phyloP scores from a whole-genome alignment of 2,797 vertebrate genomes.

The Mormyrus proboscirostris region DNA sequence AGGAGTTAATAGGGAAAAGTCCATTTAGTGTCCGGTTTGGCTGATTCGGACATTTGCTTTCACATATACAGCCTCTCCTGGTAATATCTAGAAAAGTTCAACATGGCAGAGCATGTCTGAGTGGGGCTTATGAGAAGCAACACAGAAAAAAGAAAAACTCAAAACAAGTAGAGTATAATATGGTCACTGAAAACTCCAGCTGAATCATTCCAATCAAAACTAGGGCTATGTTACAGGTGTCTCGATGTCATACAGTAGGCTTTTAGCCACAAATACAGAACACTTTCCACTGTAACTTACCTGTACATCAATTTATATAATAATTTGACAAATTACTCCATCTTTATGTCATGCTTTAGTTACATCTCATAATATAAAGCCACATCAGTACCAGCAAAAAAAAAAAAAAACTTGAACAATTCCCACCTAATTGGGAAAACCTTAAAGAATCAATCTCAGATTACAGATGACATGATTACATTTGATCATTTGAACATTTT shows the following conservation, averaged over 20 bases:
- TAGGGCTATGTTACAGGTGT: not conserved
- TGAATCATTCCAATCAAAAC: not conserved
- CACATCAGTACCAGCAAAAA: not conserved
- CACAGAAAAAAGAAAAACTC: not conserved
- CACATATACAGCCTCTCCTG: no score
- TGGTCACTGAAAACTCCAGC: not conserved
- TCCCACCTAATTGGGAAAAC: not conserved
- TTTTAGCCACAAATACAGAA: not conserved
- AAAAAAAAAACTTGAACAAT: not conserved
- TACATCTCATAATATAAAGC: not conserved
- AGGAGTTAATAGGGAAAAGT: not conserved
- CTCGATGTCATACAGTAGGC: not conserved
- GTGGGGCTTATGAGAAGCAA: not conserved
- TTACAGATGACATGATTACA: not conserved
- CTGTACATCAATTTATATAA: not conserved
- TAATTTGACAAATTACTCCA: not conserved
- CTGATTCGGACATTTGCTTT: not conserved
- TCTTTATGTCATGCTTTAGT: not conserved
- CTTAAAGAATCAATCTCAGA: not conserved
- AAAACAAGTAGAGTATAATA: not conserved
- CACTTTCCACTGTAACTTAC: not conserved
- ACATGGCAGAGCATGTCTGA: not conserved
- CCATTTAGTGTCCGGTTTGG: not conserved
- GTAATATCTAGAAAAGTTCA: not conserved
- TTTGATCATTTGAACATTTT: no score